These are phyloP conservation scores for Nothoprocta pentlandii DNA, from an alignment of 2,113 vertebrate species.

Conservation along the genomic window DNA sequence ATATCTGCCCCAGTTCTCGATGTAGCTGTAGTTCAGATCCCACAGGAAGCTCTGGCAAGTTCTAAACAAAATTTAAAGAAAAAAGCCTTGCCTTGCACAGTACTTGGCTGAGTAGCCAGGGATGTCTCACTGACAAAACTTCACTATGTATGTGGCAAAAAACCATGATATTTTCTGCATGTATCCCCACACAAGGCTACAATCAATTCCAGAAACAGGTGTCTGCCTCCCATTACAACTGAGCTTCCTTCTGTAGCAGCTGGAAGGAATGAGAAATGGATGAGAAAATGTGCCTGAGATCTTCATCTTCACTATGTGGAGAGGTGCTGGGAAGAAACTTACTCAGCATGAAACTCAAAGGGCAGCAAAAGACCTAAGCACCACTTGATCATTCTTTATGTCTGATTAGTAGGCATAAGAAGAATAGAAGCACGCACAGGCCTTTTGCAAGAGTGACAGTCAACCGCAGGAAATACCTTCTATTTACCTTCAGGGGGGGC, in stretches of 20 bases:
- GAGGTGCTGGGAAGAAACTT: not conserved
- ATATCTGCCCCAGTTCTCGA: not conserved
- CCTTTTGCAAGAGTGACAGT: not conserved
- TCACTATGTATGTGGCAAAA: not conserved
- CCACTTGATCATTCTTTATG: conserved; percentile 14
- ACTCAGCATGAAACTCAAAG: not conserved
- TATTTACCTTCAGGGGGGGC: not conserved
- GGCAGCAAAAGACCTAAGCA: conserved; percentile 20
- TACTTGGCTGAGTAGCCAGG: not conserved
- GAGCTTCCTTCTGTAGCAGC: not conserved
- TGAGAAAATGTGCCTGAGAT: not conserved
- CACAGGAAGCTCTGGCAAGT: not conserved
- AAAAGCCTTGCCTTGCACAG: not conserved
- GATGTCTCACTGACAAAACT: not conserved
- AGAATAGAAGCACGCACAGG: not conserved
- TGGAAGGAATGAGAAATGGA: not conserved
- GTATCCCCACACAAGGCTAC: not conserved
- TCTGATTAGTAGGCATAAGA: not conserved
- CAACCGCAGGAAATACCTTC: not conserved
- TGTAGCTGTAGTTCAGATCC: not conserved
- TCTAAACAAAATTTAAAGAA: not conserved
- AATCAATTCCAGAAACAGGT: not conserved
- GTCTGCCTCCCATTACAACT: not conserved
- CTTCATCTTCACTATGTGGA: not conserved
- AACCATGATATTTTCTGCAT: not conserved